Evolutionary conservation across 2,797 vertebrate species (phyloP), one percentile per base, ranked within the genome.

Genomic region (Protonibea diacanthus): DNA sequence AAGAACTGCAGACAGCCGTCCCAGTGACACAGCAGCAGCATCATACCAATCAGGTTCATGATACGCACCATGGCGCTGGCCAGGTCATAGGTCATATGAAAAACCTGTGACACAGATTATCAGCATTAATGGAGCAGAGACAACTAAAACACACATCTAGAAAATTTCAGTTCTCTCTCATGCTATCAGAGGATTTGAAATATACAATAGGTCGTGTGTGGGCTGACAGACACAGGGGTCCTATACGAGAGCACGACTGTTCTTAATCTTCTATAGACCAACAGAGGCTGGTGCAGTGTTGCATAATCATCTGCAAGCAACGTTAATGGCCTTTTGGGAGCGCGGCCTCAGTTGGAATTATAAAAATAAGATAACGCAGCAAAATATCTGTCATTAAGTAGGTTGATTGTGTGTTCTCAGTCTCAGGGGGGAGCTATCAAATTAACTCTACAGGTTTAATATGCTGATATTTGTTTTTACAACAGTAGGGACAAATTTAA

Each of bases 41-140:
- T 99, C 98, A 99, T 99, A 56, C 96, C 97, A 0, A 99, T 99
- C 84, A 99, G 95, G 93, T 99, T 99, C 81, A 99, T 94, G 53
- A 99, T 99, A 66, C 98, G 96, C 81, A 99, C 95, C 95, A 99
- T 97, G 0, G 98, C 98, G 0, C 98, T 99, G 73, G 98, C 98
- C 93, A 99, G 95, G 94, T 99, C 98, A 12, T 99, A 99, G 84
- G 97, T 99, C 97, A 99, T 99, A 93, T 99, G 98, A 94, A 99
- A 99, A 93, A 99, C 99, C 98, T 99, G 78, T 17, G 9, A 66
- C 51, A 80, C 76, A 88, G 81, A 90, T 88, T 78, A 82, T 70
- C 65, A 74, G 53, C 78, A 82, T 92, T 88, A 88, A 71, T 63
- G 71, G 51, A 80, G 63, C 17, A 55, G 58, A 76, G 66, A 65